These are phyloP conservation scores for Drosophila subpulchrella DNA, from an alignment of 1,140 invertebrate species.

Conservation along the genomic window DNA sequence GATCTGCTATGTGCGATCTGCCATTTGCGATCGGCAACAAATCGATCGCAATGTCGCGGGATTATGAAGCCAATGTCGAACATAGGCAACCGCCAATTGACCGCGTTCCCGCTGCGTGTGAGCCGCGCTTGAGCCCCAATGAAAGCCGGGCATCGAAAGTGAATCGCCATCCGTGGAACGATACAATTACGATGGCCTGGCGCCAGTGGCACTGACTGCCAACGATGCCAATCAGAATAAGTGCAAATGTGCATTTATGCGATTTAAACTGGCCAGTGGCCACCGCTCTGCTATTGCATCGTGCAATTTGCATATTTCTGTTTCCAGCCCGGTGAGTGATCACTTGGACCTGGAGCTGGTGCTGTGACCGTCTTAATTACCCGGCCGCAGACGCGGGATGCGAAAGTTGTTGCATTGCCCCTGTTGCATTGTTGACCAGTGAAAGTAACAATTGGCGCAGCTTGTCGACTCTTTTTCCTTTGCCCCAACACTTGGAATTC, in stretches of 20 bases:
- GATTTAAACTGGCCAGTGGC: constrained; percentile 47
- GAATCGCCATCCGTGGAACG: constrained; percentile 48
- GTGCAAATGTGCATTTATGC: constrained; percentile 79
- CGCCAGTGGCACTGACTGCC: constrained; percentile 51
- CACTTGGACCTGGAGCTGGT: constrained; percentile 19
- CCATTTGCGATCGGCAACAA: constrained; percentile 51
- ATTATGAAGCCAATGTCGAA: constrained; percentile 50
- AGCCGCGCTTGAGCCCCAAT: constrained; percentile 11
- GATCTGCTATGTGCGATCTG: constrained; percentile 33
- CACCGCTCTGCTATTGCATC: constrained; percentile 17
- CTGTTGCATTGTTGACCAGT: constrained; percentile 76
- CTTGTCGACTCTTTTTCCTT: constrained; percentile 47
- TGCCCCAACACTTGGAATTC: constrained; percentile 43
- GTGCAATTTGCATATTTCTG: constrained; percentile 63
- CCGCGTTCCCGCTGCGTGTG: constrained; percentile 57
- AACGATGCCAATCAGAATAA: constrained; percentile 82
- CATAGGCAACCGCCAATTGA: constrained; percentile 41
- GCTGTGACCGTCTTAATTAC: constrained; percentile 65
- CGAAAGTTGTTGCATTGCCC: constrained; percentile 68
- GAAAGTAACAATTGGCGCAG: constrained; percentile 75
- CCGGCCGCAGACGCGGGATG: constrained; percentile 54
- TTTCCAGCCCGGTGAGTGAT: constrained; percentile 15
- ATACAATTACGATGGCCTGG: constrained; percentile 41
- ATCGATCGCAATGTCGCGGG: constrained; percentile 59
- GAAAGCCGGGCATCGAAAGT: constrained; percentile 73